Conservation (phyloP, 2,797 vertebrate genomes). For the Gambelia wislizenii region DNA sequence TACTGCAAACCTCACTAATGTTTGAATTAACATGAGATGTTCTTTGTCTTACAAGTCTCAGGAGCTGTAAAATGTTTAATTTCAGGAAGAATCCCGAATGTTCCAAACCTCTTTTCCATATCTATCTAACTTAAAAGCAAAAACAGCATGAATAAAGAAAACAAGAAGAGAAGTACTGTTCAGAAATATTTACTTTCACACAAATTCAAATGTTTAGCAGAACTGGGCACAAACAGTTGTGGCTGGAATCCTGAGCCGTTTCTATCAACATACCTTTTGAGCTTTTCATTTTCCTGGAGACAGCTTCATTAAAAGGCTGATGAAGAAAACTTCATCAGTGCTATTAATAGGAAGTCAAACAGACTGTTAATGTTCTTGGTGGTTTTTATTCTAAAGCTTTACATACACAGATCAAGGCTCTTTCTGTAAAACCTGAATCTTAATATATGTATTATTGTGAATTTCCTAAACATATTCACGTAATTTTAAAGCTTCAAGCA, state of each 20-base stretch:
- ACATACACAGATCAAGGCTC: not conserved
- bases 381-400: slow-evolving; percentile 18
- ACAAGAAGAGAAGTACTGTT: not conserved
- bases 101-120: not conserved
- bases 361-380: not conserved
- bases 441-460: not conserved
- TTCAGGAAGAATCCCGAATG: not conserved
- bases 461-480: not conserved
- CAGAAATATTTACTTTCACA: not conserved
- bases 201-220: not conserved
- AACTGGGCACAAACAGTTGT: not conserved
- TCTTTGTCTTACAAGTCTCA: too few relatives aligned
- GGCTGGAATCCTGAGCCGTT: not conserved
- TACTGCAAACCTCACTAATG: too few relatives aligned
- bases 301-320: not conserved
- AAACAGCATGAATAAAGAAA: not conserved
- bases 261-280: not conserved
- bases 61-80: too few relatives aligned
- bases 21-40: too few relatives aligned
- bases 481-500: not conserved
- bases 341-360: slow-evolving; percentile 6
- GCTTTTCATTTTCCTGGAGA: not conserved
- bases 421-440: not conserved
- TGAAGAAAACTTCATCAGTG: not conserved
- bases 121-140: not conserved